A percentile compares a stretch with the other conserved stretches of the same genome.
phyloP scores from a whole-genome alignment of 2,888 invertebrate species.

The Atherix ibis region DNA sequence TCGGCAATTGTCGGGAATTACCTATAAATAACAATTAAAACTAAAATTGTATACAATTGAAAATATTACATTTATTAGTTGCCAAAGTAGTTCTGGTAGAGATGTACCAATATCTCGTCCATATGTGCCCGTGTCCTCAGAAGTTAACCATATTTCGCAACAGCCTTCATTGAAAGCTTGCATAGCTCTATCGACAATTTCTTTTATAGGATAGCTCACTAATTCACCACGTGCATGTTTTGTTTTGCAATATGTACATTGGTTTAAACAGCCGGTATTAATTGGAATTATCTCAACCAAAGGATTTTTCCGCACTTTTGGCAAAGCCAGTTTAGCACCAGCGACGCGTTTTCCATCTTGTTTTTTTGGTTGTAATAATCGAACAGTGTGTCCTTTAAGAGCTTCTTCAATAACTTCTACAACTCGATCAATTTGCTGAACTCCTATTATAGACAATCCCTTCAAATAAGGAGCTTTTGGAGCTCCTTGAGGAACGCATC shows the following conservation, averaged over 20 bases:
- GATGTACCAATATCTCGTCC: slow-evolving; percentile 85
- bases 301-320: slow-evolving; percentile 91
- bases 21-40: slow-evolving; percentile 5
- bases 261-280: slow-evolving; percentile 92
- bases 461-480: slow-evolving; percentile 45
- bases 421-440: slow-evolving; percentile 94
- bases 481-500: slow-evolving; percentile 93
- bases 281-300: slow-evolving; percentile 94
- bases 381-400: slow-evolving; percentile 71
- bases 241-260: slow-evolving; percentile 98
- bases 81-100: slow-evolving; percentile 71
- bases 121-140: slow-evolving; percentile 96
- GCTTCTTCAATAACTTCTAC: slow-evolving; percentile 98
- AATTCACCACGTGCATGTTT: slow-evolving; percentile 93
- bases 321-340: slow-evolving; percentile 73
- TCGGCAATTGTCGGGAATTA: slow-evolving; percentile 47
- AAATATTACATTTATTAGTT: slow-evolving; percentile 46
- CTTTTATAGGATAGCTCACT: slow-evolving; percentile 82
- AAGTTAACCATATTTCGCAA: slow-evolving; percentile 93
- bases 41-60: neutral
- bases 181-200: slow-evolving; percentile 71
- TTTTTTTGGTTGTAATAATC: slow-evolving; percentile 68
- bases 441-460: slow-evolving; percentile 80
- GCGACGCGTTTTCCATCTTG: slow-evolving; percentile 61
- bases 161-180: slow-evolving; percentile 87